A percentile compares a stretch with the other conserved stretches of the same genome.
phyloP scores from a whole-genome alignment of 37 sponge, comb jelly and placozoan species.

The Dysidea cf. avara region DNA sequence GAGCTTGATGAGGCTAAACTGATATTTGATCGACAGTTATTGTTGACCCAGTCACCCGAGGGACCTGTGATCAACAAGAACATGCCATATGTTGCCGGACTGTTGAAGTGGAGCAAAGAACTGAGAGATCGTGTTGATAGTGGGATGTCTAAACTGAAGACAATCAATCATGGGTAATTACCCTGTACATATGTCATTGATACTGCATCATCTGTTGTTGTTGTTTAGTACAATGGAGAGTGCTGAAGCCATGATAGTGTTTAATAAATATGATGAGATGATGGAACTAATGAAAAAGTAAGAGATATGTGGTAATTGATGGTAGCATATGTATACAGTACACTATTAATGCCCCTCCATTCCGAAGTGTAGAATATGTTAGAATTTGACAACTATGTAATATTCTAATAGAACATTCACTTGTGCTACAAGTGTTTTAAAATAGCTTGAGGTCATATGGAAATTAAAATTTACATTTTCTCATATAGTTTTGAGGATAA shows the following conservation, averaged over 20 bases:
- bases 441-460: too few species aligned
- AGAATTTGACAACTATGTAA: too few species aligned
- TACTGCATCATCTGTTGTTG: too few species aligned
- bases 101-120: constrained; percentile 87
- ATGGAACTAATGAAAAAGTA: constrained; percentile 78
- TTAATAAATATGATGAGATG: constrained; percentile 92
- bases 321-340: too few species aligned
- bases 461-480: too few species aligned
- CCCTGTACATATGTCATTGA: background rate
- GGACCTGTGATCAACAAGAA: constrained; percentile 83
- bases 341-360: too few species aligned
- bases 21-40: constrained; percentile 81
- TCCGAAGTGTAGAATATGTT: too few species aligned
- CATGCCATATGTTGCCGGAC: constrained; percentile 94
- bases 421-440: too few species aligned
- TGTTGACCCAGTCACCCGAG: constrained; percentile 37
- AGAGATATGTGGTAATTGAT: too few species aligned
- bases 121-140: constrained; percentile 74
- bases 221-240: constrained; percentile 70
- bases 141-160: constrained; percentile 62
- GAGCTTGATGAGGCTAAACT: constrained; percentile 79
- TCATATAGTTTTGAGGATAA: constrained; percentile 71
- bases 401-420: too few species aligned
- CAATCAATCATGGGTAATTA: constrained; percentile 64
- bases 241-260: constrained; percentile 74